These are phyloP conservation scores for Spea hammondii DNA, from an alignment of 2,797 vertebrate genomes.

Conservation along the genomic window DNA sequence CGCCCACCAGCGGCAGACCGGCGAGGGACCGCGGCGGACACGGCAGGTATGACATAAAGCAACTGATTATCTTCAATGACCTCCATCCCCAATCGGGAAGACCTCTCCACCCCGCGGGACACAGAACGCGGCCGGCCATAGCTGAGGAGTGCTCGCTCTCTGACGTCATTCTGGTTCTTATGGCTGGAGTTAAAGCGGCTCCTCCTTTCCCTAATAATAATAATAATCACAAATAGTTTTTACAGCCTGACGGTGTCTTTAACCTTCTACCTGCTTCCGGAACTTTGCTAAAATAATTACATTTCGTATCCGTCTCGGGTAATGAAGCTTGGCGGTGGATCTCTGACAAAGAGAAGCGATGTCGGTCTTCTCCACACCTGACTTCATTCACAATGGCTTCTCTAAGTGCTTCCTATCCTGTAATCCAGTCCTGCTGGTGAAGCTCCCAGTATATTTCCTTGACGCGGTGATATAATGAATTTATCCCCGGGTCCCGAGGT, in stretches of 20 bases:
- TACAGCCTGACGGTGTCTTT: not conserved
- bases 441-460: not conserved
- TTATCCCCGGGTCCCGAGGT: not conserved
- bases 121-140: no score
- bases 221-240: not conserved
- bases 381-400: constrained; percentile 8
- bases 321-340: constrained; percentile 13
- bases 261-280: constrained; percentile 4
- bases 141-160: not conserved
- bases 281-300: constrained; percentile 5
- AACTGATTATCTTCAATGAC: no score
- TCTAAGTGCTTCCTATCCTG: not conserved
- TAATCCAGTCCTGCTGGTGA: not conserved
- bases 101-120: no score
- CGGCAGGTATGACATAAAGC: no score
- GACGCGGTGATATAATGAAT: not conserved
- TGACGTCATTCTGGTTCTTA: not conserved
- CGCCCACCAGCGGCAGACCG: no score
- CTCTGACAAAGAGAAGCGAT: constrained; percentile 12
- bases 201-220: not conserved
- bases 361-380: not conserved
- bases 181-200: not conserved
- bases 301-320: constrained; percentile 1
- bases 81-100: no score
- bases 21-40: no score